Percentiles rank a stretch among this genome's conserved stretches.
Evolutionary conservation across 2,888 invertebrate species (phyloP).

Genomic region (Melikaiella ostensackeni): DNA sequence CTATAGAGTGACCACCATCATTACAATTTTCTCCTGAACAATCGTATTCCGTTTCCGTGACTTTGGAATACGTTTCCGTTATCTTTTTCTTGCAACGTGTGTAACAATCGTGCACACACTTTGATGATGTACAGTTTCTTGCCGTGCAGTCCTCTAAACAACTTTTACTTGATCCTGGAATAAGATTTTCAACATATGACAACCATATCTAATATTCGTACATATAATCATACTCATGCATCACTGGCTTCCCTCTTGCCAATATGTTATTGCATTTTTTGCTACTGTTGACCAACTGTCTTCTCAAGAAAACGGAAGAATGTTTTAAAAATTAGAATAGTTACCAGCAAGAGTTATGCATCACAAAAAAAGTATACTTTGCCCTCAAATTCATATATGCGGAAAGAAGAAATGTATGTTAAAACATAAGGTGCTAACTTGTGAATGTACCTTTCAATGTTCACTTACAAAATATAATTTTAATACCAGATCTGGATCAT

Average conservation of each 20-base stretch:
- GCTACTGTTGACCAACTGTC: background rate
- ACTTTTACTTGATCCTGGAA: constrained; percentile 40
- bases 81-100: constrained; percentile 62
- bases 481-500: too few relatives aligned
- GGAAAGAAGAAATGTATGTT: too few relatives aligned
- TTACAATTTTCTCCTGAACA: constrained; percentile 57
- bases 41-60: constrained; percentile 65
- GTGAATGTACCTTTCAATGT: too few relatives aligned
- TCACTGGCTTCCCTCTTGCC: constrained; percentile 1
- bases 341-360: background rate
- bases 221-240: background rate
- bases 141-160: constrained; percentile 62
- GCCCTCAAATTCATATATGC: background rate
- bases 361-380: background rate
- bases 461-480: too few relatives aligned
- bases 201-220: constrained; percentile 1
- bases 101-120: constrained; percentile 66
- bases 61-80: constrained; percentile 60
- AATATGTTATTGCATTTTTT: background rate
- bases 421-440: too few relatives aligned
- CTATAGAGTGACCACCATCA: constrained; percentile 32
- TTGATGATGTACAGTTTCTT: constrained; percentile 57
- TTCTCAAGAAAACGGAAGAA: background rate
- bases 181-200: background rate
- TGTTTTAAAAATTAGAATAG: background rate